Conservation (phyloP, 2,113 vertebrate genomes). For the Scolopax mira region DNA sequence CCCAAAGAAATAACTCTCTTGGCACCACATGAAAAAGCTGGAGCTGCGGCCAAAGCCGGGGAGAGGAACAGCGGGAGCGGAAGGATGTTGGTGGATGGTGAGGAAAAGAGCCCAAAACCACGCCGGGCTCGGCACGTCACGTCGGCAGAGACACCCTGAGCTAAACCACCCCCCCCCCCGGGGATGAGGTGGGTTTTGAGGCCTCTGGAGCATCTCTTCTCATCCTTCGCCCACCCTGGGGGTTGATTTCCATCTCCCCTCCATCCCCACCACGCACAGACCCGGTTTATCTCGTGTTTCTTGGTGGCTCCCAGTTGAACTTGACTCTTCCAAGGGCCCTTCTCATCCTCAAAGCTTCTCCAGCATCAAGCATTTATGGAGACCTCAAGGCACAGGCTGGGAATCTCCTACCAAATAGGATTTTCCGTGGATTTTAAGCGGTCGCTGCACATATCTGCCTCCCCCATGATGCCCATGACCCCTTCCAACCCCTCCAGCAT, state of each 20-base stretch:
- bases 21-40: conserved; percentile 45
- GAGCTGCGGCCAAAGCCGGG: background rate
- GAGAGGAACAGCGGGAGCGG: conserved; percentile 3
- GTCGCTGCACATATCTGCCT: background rate
- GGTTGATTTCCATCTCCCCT: background rate
- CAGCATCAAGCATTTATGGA: background rate
- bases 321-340: background rate
- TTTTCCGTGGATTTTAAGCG: background rate
- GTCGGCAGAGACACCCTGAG: too few relatives aligned
- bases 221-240: accelerated
- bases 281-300: background rate
- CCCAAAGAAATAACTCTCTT: background rate
- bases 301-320: background rate
- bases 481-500: background rate
- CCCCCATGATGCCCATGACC: accelerated
- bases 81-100: background rate
- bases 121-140: background rate
- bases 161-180: too few relatives aligned
- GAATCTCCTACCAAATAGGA: background rate
- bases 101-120: background rate
- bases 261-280: background rate
- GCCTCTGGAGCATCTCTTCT: background rate
- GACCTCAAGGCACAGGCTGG: accelerated
- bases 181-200: too few relatives aligned
- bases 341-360: background rate